Base-by-base conservation (phyloP, 2,888 invertebrate genomes). In the Melanostoma scalare region DNA sequence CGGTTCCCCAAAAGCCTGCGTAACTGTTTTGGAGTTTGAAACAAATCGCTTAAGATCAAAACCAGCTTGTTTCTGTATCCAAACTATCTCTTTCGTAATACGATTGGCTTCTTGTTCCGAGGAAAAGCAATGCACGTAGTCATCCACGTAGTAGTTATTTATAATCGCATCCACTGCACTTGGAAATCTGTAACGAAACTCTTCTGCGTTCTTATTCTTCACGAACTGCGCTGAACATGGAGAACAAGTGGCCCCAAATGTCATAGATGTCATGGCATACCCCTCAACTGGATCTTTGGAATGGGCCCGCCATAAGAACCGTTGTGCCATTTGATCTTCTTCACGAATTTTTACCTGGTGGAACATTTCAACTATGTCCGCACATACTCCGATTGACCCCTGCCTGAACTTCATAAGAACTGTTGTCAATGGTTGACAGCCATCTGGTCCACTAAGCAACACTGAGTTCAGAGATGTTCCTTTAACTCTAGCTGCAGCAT, bases 321-420 rank as follows among this genome's bases (percentile, higher is more conserved):
- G 40, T 73, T 88, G 88, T 0, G 87, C 58, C 44, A 85, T 56
- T 46, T 87, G 87, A 68, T 89, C 89, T 9, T 85, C 85, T 6
- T 79, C 40, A 0, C 63, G 10, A 2, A 90, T 87, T 6, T 85
- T 85, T 0, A 89, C 74, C 44, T 88, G 89, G 3, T 87, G 75
- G 55, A 89, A 89, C 89, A 90, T 89, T 56, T 90, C 88, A 4
- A 75, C 85, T 0, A 90, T 88, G 56, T 90, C 89, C 0, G 85
- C 89, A 8, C 71, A 86, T 1, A 89, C 72, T 0, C 88, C 89
- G 0, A 88, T 58, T 0, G 61, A 42, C 3, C 74, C 46, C 72
- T 86, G 82, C 6, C 89, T 67, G 58, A 89, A 89, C 38, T 88
- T 87, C 72, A 88, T 85, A 1, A 89, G n/a, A 0, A 89, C 86